These are phyloP conservation scores for Zonotrichia leucophrys DNA, from an alignment of 2,113 vertebrate species.

Conservation along the genomic window DNA sequence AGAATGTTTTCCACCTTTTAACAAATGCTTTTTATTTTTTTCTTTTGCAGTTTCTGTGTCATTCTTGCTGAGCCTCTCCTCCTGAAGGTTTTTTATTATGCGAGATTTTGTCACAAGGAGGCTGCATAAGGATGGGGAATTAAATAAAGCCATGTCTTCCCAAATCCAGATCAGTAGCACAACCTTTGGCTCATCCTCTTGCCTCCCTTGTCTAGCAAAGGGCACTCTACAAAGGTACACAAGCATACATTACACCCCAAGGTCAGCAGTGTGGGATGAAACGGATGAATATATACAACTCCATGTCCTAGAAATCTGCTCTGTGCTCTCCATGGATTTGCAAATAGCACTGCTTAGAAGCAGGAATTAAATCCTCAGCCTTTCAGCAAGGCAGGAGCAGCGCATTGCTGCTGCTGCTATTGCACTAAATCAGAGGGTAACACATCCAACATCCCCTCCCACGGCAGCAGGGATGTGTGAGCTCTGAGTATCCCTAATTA, in stretches of 20 bases:
- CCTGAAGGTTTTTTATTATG: conserved; percentile 31
- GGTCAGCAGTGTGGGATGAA: background rate
- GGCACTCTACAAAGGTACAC: background rate
- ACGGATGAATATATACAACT: conserved; percentile 21
- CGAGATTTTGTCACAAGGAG: background rate
- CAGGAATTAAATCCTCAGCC: conserved; percentile 35
- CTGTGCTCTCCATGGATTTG: conserved; percentile 20
- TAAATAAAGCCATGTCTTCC: background rate
- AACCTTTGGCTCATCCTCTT: conserved; percentile 14
- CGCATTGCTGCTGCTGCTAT: background rate
- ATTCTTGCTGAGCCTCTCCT: background rate
- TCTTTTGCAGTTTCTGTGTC: background rate
- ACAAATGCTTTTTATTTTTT: background rate
- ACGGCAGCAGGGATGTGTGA: background rate
- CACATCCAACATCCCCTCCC: background rate
- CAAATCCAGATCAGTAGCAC: conserved; percentile 24
- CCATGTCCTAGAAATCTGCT: conserved; percentile 22
- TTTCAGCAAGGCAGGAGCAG: conserved; percentile 10
- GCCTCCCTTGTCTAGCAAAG: background rate
- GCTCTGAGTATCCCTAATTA: conserved; percentile 15
- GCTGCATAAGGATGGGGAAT: background rate
- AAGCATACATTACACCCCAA: background rate
- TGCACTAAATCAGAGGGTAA: background rate
- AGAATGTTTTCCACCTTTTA: conserved; percentile 12
- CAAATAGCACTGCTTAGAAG: conserved; percentile 28